Evolutionary conservation across 2,888 invertebrate species (phyloP), one percentile per base, ranked within the genome.

Genomic region (Tiliacea citrago): DNA sequence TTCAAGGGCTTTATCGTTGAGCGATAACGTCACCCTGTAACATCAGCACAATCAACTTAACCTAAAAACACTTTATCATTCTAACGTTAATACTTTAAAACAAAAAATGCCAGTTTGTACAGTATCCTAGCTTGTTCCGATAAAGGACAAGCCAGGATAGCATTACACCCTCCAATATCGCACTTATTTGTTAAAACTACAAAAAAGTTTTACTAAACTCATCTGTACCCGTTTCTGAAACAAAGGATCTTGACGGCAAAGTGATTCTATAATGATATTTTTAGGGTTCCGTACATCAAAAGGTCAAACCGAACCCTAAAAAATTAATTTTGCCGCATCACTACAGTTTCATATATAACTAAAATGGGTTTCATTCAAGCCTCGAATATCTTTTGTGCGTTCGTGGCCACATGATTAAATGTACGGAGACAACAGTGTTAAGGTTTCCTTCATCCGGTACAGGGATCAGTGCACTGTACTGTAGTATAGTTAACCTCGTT

Each of bases 361-460:
- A 39, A 8, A 47, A 47, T 49, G 47, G 8, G 47, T 47, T 63
- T 63, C 45, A 47, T 29, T 63, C 5, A n/a, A 29, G 49, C 53
- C 21, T 61, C 57, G 21, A 21, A 47, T 39, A 35, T 55, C 60
- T 74, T 51, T 68, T 75, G 63, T 74, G 45, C 60, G 24, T 47
- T 29, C 45, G 55, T 35, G 42, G 39, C 49, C 63, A 68, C 71
- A 63, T 85, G 79, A 86, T 86, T 87, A 87, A 83, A 87, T 71
- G 70, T 72, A 62, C 62, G 66, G 60, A 86, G 75, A 81, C 76
- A 85, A 82, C 83, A 73, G 77, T 83, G 57, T 69, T 84, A 82
- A 49, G 87, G 87, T 67, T 87, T 86, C 86, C 39, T 63, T 81
- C 58, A 84, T 75, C 79, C 55, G 53, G 39, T 68, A 60, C 76